These are phyloP conservation scores for Nomada flava DNA, from an alignment of 2,888 invertebrate genomes.

Conservation along the genomic window DNA sequence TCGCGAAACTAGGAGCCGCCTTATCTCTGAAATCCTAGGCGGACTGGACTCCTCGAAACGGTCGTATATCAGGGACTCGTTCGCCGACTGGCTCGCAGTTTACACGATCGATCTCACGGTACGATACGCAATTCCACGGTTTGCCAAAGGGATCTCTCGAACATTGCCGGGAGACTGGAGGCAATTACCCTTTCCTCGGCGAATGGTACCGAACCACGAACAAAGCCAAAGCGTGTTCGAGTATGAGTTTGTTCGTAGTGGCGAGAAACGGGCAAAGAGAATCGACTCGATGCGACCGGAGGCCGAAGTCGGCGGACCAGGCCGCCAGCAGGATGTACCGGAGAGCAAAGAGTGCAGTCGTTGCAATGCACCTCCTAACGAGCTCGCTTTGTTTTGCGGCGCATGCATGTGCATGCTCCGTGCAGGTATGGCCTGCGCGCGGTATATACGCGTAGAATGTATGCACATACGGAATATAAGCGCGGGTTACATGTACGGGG, in stretches of 20 bases:
- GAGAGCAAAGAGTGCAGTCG: constrained; percentile 78
- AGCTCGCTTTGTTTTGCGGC: constrained; percentile 84
- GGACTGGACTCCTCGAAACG: constrained; percentile 41
- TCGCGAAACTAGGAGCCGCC: constrained; percentile 44
- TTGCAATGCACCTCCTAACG: constrained; percentile 83
- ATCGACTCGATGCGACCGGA: constrained; percentile 45
- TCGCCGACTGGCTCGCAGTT: constrained; percentile 49
- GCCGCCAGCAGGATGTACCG: constrained; percentile 74
- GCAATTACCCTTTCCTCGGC: constrained; percentile 73
- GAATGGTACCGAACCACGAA: constrained; percentile 65
- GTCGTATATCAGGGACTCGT: constrained; percentile 39
- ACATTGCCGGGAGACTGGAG: constrained; percentile 60
- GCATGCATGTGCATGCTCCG: constrained; percentile 77
- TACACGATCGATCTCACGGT: constrained; percentile 63
- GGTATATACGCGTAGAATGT: constrained; percentile 67
- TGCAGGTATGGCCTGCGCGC: constrained; percentile 67
- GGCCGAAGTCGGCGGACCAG: constrained; percentile 62
- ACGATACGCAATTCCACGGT: constrained; percentile 62
- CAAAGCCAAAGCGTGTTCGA: constrained; percentile 72
- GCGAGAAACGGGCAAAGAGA: constrained; percentile 58
- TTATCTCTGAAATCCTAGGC: constrained; percentile 59
- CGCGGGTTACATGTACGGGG: constrained; percentile 75
- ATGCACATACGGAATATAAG: constrained; percentile 75
- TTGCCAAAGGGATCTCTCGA: constrained; percentile 62
- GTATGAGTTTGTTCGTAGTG: constrained; percentile 68